A percentile compares a stretch with the other conserved stretches of the same genome.
These are phyloP conservation scores for Acrossocheilus wenchowensis DNA, from an alignment of 2,797 vertebrate species.

Conservation along the genomic window DNA sequence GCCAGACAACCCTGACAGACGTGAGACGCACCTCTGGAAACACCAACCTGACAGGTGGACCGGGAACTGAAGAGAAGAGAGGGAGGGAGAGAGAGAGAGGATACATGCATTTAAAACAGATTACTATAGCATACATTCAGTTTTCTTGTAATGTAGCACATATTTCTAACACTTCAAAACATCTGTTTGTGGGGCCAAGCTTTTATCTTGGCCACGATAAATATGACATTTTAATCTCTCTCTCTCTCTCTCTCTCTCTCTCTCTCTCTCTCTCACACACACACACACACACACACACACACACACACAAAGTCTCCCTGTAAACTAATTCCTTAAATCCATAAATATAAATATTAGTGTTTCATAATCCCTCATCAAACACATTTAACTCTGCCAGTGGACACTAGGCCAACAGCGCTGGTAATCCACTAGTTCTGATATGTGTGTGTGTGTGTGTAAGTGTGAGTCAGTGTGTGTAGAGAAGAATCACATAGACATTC, in stretches of 20 bases:
- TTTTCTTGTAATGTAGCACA: not conserved
- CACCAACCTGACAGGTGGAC: slow-evolving; percentile 80
- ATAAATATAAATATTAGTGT: slow-evolving; percentile 51
- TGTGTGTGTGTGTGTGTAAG: not conserved
- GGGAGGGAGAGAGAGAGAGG: not conserved
- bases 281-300: slow-evolving; percentile 10
- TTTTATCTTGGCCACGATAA: slow-evolving; percentile 27
- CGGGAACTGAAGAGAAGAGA: slow-evolving; percentile 72
- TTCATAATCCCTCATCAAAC: slow-evolving; percentile 54
- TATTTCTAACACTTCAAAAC: slow-evolving; percentile 43
- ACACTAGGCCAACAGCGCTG: slow-evolving; percentile 40
- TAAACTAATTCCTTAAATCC: slow-evolving; percentile 51
- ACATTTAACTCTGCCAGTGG: slow-evolving; percentile 47
- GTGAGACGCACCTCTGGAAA: slow-evolving; percentile 83
- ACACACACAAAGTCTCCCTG: slow-evolving; percentile 25
- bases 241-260: not conserved
- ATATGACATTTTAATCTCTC: slow-evolving; percentile 40
- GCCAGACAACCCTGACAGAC: slow-evolving; percentile 81
- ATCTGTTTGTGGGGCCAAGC: slow-evolving; percentile 27
- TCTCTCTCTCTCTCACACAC: not conserved
- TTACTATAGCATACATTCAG: slow-evolving; percentile 20
- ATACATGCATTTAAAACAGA: slow-evolving; percentile 19
- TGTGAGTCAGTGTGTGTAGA: slow-evolving; percentile 14
- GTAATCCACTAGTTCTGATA: slow-evolving; percentile 34
- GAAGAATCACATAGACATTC: slow-evolving; percentile 39